phyloP scores from a whole-genome alignment of 2,113 vertebrate species.

The Tetraodon nigroviridis region DNA sequence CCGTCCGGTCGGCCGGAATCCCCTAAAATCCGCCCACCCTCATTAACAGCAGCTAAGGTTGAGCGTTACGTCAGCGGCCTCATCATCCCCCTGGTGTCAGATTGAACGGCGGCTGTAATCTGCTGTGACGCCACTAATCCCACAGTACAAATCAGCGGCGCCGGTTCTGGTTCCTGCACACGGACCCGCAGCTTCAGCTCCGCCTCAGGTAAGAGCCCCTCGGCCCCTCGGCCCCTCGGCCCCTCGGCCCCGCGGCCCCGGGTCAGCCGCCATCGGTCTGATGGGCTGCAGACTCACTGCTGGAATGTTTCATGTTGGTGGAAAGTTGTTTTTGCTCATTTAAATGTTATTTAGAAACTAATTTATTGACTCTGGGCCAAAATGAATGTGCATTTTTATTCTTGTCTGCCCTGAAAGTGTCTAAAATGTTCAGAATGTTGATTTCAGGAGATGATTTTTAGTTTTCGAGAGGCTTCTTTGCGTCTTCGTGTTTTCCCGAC shows the following conservation, averaged over 20 bases:
- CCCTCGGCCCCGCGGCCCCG: no score
- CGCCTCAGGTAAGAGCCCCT: slow-evolving; percentile 56
- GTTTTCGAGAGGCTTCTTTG: no score
- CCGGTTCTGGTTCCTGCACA: slow-evolving; percentile 36
- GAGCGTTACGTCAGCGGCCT: slow-evolving; percentile 43
- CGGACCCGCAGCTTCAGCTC: slow-evolving; percentile 34
- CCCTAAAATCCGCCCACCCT: slow-evolving; percentile 26
- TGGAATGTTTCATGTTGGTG: neutral
- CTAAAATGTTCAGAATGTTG: no score
- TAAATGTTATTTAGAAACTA: neutral
- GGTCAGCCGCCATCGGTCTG: neutral
- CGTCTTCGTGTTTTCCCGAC: no score
- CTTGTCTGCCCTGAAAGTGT: no score
- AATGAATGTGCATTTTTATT: no score
- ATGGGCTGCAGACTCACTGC: neutral
- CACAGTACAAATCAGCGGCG: slow-evolving; percentile 75
- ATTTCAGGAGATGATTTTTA: no score
- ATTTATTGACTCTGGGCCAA: no score
- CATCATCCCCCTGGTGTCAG: slow-evolving; percentile 49
- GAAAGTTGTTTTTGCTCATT: neutral
- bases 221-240: neutral
- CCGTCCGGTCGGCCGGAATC: slow-evolving; percentile 35
- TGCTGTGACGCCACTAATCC: slow-evolving; percentile 86
- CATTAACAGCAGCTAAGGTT: slow-evolving; percentile 13
- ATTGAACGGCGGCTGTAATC: slow-evolving; percentile 79